Evolutionary conservation across 1,140 invertebrate species (phyloP).

Genomic region (Drosophila pruinosa): DNA sequence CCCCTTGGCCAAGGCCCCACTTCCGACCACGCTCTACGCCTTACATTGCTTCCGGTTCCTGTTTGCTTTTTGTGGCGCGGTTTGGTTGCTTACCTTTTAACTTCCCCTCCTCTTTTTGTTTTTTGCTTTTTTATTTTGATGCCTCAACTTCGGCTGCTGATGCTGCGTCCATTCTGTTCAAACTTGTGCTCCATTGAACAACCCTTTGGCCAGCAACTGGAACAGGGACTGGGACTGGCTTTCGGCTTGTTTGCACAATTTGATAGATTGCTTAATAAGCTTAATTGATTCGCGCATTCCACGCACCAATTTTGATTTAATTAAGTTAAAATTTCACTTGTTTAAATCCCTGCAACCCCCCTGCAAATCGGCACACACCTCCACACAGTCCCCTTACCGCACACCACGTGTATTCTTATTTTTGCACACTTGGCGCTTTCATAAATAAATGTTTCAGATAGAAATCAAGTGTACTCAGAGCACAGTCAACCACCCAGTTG

Average conservation of each 20-base stretch:
- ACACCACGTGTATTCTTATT: conserved; percentile 25
- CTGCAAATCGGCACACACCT: background rate
- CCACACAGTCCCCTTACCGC: background rate
- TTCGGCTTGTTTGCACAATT: conserved; percentile 66
- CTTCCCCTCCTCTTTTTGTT: conserved; percentile 36
- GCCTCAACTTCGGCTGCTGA: background rate
- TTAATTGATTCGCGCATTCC: conserved; percentile 76
- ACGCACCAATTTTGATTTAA: conserved; percentile 73
- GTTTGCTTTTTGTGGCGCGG: conserved; percentile 60
- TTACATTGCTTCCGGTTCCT: conserved; percentile 62
- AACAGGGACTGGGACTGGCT: background rate
- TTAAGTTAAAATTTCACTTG: conserved; percentile 68
- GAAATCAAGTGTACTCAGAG: background rate
- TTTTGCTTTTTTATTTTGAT: conserved; percentile 4
- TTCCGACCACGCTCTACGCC: background rate
- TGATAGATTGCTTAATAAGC: conserved; percentile 81
- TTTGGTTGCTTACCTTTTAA: conserved; percentile 72
- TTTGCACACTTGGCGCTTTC: conserved; percentile 29
- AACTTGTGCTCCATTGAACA: conserved; percentile 50
- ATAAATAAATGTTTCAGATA: conserved; percentile 43
- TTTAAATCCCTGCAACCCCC: background rate
- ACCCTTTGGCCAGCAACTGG: conserved; percentile 21
- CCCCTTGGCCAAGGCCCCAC: background rate
- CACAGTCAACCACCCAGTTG: conserved; percentile 11
- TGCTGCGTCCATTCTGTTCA: conserved; percentile 47